Conservation (phyloP, 2,797 vertebrate genomes). For the Lacerta viridis region DNA sequence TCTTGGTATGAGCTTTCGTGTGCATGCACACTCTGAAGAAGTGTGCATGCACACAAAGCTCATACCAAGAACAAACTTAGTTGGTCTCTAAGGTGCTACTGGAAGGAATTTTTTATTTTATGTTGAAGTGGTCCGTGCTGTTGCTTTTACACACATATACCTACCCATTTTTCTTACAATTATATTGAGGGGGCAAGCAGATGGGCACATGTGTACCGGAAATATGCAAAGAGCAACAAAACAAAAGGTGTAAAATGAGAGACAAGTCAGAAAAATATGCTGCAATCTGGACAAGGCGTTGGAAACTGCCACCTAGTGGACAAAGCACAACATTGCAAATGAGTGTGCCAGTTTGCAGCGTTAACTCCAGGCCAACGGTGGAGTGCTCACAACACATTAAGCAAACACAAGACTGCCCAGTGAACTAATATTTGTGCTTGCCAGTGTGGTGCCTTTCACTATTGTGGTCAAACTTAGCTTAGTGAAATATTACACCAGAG, state of each 20-base stretch:
- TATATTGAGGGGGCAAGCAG: too few species aligned
- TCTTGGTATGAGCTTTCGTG: too few species aligned
- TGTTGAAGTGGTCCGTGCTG: too few species aligned
- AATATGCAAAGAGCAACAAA: neutral
- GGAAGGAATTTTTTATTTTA: too few species aligned
- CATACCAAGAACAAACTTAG: too few species aligned
- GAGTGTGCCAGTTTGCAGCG: neutral
- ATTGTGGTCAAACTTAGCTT: conserved; percentile 16
- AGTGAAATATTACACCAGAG: conserved; percentile 14
- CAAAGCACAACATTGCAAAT: neutral
- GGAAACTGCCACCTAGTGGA: neutral
- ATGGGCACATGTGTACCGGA: too few species aligned
- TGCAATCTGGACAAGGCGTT: neutral
- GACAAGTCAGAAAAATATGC: neutral
- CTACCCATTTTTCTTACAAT: too few species aligned
- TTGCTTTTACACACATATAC: too few species aligned
- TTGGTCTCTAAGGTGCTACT: too few species aligned
- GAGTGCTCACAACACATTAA: neutral
- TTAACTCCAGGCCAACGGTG: neutral
- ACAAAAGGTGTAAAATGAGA: neutral
- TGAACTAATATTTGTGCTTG: conserved; percentile 11
- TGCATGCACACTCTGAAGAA: too few species aligned
- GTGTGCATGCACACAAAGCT: too few species aligned
- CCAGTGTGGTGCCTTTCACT: conserved; percentile 30
- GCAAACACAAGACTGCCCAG: neutral